Percentiles rank a stretch among this genome's conserved stretches.
These are phyloP conservation scores for Entosphenus tridentatus DNA, from an alignment of 2,113 vertebrate species.

Conservation along the genomic window DNA sequence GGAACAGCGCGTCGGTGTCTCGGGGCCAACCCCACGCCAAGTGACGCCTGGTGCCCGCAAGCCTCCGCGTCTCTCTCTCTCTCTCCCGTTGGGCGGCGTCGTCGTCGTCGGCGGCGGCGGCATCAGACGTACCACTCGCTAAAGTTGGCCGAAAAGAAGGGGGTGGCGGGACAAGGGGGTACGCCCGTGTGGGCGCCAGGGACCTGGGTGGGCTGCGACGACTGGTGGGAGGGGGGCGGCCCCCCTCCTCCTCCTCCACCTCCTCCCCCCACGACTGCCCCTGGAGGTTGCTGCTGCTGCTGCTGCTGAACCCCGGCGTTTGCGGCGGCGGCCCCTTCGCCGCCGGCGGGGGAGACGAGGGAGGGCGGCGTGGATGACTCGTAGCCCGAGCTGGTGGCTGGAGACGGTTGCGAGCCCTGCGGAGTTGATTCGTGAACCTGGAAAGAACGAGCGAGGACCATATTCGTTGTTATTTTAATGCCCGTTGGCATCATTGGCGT, in stretches of 20 bases:
- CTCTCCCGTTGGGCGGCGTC: slow-evolving; percentile 3
- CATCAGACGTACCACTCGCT: slow-evolving; percentile 99
- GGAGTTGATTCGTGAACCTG: slow-evolving; percentile 85
- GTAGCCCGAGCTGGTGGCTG: slow-evolving; percentile 93
- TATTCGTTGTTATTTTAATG: too few species aligned
- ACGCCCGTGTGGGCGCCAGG: background rate
- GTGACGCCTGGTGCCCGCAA: background rate
- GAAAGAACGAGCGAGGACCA: slow-evolving; percentile 12
- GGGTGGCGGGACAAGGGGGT: background rate
- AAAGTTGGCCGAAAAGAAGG: slow-evolving; percentile 79
- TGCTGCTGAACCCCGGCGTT: too few species aligned
- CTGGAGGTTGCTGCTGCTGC: too few species aligned
- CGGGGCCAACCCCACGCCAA: background rate
- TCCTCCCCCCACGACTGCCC: too few species aligned
- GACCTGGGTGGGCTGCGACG: slow-evolving; percentile 21
- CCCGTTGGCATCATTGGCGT: too few species aligned
- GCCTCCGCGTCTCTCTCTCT: background rate
- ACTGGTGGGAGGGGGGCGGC: slow-evolving; percentile 82
- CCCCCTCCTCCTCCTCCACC: too few species aligned
- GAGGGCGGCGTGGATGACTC: slow-evolving; percentile 96
- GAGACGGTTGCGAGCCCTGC: slow-evolving; percentile 77
- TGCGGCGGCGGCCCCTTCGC: slow-evolving; percentile 45
- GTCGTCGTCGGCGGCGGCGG: slow-evolving; percentile 18
- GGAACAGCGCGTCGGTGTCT: background rate
- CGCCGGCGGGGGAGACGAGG: slow-evolving; percentile 87